Evolutionary conservation across 37 sponge, comb jelly and placozoan genomes (phyloP).

Genomic region (Geodia barretti): DNA sequence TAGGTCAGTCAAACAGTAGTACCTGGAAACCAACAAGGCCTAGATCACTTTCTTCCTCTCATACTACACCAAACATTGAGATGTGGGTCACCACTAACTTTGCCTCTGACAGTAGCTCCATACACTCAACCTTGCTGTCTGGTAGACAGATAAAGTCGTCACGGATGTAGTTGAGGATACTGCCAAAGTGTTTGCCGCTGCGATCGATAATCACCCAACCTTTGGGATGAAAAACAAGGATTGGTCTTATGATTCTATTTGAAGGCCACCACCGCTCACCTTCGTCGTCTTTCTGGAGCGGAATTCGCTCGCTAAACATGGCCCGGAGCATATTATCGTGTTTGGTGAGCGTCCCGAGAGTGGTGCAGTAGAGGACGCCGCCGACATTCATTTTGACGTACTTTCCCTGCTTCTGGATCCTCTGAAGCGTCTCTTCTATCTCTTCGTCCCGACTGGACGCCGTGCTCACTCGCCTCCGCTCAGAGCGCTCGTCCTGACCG

Average conservation of each 20-base stretch:
- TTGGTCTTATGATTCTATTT: not conserved
- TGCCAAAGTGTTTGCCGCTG: conserved; percentile 94
- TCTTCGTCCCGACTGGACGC: conserved; percentile 37
- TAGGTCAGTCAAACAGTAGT: conserved; percentile 86
- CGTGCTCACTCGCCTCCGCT: conserved; percentile 1
- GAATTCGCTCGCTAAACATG: conserved; percentile 98
- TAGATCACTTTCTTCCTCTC: too few relatives aligned
- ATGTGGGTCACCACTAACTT: conserved; percentile 44
- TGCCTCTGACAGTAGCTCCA: conserved; percentile 89
- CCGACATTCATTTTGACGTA: conserved; percentile 98
- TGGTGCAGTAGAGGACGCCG: conserved; percentile 89
- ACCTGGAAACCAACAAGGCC: conserved; percentile 60
- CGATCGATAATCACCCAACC: conserved; percentile 98
- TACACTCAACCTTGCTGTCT: conserved; percentile 75
- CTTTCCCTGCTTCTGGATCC: conserved; percentile 55
- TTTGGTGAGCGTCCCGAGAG: conserved; percentile 88
- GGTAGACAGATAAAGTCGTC: conserved; percentile 89
- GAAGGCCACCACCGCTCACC: too few relatives aligned
- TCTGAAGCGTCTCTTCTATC: conserved; percentile 43
- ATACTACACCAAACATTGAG: too few relatives aligned
- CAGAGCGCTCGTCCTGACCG: conserved; percentile 6
- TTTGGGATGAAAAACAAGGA: conserved; percentile 4
- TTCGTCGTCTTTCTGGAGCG: conserved; percentile 89
- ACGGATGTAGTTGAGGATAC: conserved; percentile 91
- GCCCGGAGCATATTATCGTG: conserved; percentile 97